A percentile compares a stretch with the other conserved stretches of the same genome.
Conservation (phyloP, 2,888 invertebrate species). For the Onchidella celtica region DNA sequence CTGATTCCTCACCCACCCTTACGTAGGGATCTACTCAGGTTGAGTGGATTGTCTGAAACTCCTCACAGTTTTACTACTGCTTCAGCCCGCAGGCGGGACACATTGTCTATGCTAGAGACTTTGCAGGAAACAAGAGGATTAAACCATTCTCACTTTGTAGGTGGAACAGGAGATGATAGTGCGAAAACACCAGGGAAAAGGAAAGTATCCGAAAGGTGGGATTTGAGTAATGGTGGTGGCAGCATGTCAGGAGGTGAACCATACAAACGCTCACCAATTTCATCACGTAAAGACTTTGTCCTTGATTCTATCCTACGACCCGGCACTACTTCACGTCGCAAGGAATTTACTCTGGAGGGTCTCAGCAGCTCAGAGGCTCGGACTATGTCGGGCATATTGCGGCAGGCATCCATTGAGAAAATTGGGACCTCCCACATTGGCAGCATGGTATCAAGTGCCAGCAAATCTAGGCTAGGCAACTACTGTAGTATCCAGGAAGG, state of each 20-base stretch:
- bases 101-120: constrained; percentile 44
- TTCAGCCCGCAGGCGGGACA: constrained; percentile 43
- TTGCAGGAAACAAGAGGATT: constrained; percentile 19
- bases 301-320: constrained; percentile 59
- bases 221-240: background rate
- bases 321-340: constrained; percentile 69
- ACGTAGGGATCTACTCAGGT: constrained; percentile 24
- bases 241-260: background rate
- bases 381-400: constrained; percentile 77
- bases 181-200: constrained; percentile 39
- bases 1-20: constrained; percentile 39
- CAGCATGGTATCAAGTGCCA: constrained; percentile 74
- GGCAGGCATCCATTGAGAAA: constrained; percentile 77
- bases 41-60: constrained; percentile 35
- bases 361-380: constrained; percentile 76
- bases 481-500: constrained; percentile 67
- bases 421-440: constrained; percentile 76
- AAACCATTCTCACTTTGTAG: background rate
- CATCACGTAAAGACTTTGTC: constrained; percentile 56
- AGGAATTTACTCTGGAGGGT: constrained; percentile 77
- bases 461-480: constrained; percentile 74
- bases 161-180: constrained; percentile 13
- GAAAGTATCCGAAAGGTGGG: constrained; percentile 41
- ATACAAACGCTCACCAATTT: constrained; percentile 53
- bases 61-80: constrained; percentile 42